These are phyloP conservation scores for Aselliscus stoliczkanus DNA, from an alignment of 2,797 vertebrate genomes.

Conservation along the genomic window DNA sequence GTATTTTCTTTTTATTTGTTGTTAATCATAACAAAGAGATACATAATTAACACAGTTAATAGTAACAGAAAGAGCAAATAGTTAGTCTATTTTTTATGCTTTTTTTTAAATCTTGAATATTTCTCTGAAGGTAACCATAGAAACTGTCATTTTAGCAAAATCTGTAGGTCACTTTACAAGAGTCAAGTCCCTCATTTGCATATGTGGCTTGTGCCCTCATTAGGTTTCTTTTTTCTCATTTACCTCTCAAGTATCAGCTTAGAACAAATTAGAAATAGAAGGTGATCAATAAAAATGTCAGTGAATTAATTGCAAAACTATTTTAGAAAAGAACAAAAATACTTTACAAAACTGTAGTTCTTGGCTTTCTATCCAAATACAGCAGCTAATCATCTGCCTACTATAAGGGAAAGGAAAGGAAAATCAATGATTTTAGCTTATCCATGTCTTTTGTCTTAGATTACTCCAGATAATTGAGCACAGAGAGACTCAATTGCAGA, in stretches of 20 bases:
- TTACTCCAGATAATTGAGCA: neutral
- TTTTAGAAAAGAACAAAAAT: neutral
- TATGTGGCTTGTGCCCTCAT: neutral
- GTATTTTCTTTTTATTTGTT: neutral
- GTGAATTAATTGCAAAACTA: neutral
- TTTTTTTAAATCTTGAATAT: constrained; percentile 13
- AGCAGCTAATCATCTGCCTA: neutral
- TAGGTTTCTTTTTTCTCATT: neutral
- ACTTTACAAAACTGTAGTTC: neutral
- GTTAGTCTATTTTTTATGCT: neutral
- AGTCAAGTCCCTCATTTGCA: neutral
- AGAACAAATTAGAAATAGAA: neutral
- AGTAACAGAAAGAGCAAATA: neutral
- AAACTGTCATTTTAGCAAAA: neutral
- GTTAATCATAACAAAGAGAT: neutral
- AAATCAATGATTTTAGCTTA: constrained; percentile 21
- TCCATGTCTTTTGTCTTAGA: neutral
- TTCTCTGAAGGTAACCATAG: constrained; percentile 36
- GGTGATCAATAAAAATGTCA: neutral
- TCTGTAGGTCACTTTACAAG: constrained; percentile 12
- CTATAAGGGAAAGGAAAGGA: neutral
- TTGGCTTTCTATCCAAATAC: neutral
- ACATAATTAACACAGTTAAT: constrained; percentile 20
- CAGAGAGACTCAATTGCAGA: neutral
- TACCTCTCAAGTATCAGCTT: neutral